Base-by-base conservation (phyloP, 1,140 invertebrate genomes). In the Megalonaias nervosa region DNA sequence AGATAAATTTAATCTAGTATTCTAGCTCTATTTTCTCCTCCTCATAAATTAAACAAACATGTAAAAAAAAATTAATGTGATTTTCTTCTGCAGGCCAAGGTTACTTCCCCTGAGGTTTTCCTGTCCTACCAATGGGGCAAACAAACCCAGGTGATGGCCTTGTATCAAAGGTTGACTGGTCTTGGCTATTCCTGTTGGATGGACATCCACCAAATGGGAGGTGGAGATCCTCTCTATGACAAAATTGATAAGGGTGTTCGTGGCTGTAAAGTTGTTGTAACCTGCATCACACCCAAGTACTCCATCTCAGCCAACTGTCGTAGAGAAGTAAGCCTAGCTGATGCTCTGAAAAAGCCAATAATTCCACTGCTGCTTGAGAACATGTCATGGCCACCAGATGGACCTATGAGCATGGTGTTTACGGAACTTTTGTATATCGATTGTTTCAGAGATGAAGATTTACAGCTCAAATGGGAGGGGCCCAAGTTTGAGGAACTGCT, bases 131-230 rank as follows among this genome's bases (percentile, higher is more conserved):
- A 90, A 72, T 90, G 89, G 89, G 89, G 85, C 14, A 84, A 82
- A 75, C 89, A 90, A 80, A 75, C 82, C 23, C 81, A 90, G 78
- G 82, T 90, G 31, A 81, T 80, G 67, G 71, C 72, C 14, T 65
- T 90, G 67, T 88, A 88, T 66, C 67, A 83, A 55, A 69, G 80
- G 17, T 79, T 90, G 59, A 82, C 76, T 19, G 69, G 79, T 13
- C 71, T 84, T 21, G 89, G 88, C 17, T 88, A 79, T 64, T 75
- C 75, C 17, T 87, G 87, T 73, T 90, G 89, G 89, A 81, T 90
- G 85, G 89, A 90, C 69, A 89, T 90, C 15, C 80, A 84, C 61
- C 89, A 90, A 79, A 90, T 90, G 89, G 89, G 88, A 19, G 89
- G 89, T 26, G 89, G 89, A 17, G 89, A 90, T 77, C 88, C 88